These are phyloP conservation scores for Ectropis crepuscularia DNA, from an alignment of 2,888 invertebrate genomes.

Conservation along the genomic window DNA sequence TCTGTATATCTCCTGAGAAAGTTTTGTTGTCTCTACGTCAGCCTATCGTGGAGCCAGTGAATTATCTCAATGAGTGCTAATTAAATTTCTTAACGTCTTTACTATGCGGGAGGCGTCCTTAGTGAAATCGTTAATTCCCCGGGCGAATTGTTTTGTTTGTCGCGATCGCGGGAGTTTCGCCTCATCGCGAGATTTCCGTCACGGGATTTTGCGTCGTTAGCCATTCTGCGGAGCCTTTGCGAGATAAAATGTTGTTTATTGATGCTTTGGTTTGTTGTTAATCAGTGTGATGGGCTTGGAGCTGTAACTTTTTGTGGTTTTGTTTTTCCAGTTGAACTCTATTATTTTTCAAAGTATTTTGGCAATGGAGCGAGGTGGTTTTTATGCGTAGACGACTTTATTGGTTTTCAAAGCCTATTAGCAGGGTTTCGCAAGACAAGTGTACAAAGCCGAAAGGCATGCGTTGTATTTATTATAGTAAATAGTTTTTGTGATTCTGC, in stretches of 20 bases:
- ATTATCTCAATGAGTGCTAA: constrained; percentile 77
- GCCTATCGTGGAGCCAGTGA: constrained; percentile 71
- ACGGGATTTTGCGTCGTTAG: constrained; percentile 46
- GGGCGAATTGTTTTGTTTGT: constrained; percentile 66
- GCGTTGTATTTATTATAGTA: too few species aligned
- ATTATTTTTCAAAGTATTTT: neutral
- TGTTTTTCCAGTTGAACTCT: constrained; percentile 1
- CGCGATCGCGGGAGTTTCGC: constrained; percentile 54
- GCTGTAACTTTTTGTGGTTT: constrained; percentile 18
- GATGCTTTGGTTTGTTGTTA: constrained; percentile 34
- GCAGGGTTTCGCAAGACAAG: too few species aligned
- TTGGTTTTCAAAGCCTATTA: too few species aligned
- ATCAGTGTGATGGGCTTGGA: constrained; percentile 19
- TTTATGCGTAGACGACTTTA: neutral
- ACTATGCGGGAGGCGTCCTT: constrained; percentile 62
- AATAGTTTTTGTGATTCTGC: too few species aligned
- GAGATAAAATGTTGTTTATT: constrained; percentile 34
- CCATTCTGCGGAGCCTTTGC: constrained; percentile 42
- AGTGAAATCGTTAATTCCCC: constrained; percentile 61
- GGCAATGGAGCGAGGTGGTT: neutral
- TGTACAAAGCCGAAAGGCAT: too few species aligned
- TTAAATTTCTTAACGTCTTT: constrained; percentile 75
- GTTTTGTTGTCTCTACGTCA: constrained; percentile 61
- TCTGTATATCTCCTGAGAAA: constrained; percentile 58
- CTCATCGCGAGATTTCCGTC: constrained; percentile 33